Conservation (phyloP, 1,140 invertebrate species). For the Calosoma granatense region DNA sequence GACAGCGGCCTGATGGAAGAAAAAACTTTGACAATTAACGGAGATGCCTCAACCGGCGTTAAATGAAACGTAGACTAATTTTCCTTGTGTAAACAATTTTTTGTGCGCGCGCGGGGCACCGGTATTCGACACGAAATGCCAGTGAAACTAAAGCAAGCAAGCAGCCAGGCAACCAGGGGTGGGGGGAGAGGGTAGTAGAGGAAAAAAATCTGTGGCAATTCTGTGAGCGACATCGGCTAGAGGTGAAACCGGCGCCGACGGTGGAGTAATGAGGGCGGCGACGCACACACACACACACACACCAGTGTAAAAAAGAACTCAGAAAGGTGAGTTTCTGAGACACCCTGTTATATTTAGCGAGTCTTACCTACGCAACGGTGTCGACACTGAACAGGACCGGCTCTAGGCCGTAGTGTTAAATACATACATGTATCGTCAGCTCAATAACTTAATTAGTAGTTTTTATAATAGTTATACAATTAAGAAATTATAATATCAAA, state of each 20-base stretch:
- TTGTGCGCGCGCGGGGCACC: neutral
- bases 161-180: neutral
- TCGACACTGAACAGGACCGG: neutral
- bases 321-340: slow-evolving; percentile 2
- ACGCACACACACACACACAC: neutral
- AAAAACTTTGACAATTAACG: neutral
- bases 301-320: neutral
- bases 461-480: neutral
- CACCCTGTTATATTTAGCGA: neutral
- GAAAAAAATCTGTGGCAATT: neutral
- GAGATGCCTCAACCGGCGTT: neutral
- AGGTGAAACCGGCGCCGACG: neutral
- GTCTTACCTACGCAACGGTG: slow-evolving; percentile 1
- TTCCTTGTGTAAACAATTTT: slow-evolving; percentile 7
- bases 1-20: no score
- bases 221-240: neutral
- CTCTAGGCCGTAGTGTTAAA: neutral
- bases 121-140: no score
- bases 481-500: neutral
- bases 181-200: neutral
- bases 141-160: no score
- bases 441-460: neutral
- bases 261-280: neutral
- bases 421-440: no score
- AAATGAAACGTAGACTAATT: slow-evolving; percentile 9